A percentile compares a stretch with the other conserved stretches of the same genome.
Evolutionary conservation across 1,140 invertebrate genomes (phyloP).

Genomic region (Pseudomyrmex sp.): DNA sequence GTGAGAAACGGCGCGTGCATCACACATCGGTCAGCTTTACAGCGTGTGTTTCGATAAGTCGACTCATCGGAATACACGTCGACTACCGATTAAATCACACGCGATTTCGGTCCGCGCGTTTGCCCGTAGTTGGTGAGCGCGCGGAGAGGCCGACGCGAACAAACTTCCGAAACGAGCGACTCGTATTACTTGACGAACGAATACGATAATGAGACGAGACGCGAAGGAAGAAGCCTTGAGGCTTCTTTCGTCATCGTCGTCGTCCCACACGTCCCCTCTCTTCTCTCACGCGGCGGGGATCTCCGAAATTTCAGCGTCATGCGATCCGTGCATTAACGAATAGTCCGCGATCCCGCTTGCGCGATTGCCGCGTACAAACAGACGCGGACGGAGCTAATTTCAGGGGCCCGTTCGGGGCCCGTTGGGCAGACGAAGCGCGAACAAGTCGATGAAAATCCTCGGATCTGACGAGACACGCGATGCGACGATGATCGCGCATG

Average conservation of each 20-base stretch:
- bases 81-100: slow-evolving; percentile 29
- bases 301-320: slow-evolving; percentile 74
- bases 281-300: not conserved
- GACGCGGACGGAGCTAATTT: slow-evolving; percentile 44
- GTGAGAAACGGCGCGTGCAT: not conserved
- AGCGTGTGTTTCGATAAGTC: not conserved
- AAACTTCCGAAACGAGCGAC: slow-evolving; percentile 58
- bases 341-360: slow-evolving; percentile 54
- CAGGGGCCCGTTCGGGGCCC: slow-evolving; percentile 31
- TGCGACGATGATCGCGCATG: slow-evolving; percentile 48
- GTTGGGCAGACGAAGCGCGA: slow-evolving; percentile 49
- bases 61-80: slow-evolving; percentile 17
- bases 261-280: slow-evolving; percentile 29
- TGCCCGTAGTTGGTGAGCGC: too few species aligned
- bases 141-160: not conserved
- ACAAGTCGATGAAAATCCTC: slow-evolving; percentile 57
- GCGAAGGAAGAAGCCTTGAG: slow-evolving; percentile 38
- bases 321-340: slow-evolving; percentile 79
- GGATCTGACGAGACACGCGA: slow-evolving; percentile 44
- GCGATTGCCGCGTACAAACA: slow-evolving; percentile 40
- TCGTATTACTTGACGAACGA: slow-evolving; percentile 59
- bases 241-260: not conserved
- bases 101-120: too few species aligned
- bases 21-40: not conserved
- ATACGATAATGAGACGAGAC: slow-evolving; percentile 63